phyloP scores from a whole-genome alignment of 2,888 invertebrate genomes.

The Xestia ashworthii region DNA sequence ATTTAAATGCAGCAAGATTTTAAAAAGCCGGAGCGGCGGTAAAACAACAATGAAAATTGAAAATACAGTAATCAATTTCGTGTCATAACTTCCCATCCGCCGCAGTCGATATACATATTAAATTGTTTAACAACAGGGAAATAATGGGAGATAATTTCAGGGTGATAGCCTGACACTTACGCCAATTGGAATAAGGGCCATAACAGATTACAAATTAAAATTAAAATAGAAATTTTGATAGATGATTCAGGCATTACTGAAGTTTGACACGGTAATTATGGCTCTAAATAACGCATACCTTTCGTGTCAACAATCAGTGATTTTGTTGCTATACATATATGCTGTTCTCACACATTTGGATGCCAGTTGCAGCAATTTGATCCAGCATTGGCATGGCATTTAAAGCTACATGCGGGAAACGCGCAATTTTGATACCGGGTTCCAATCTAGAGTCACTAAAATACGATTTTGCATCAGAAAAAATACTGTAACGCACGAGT shows the following conservation, averaged over 20 bases:
- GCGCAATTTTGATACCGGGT: not conserved
- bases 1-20: not conserved
- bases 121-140: constrained; percentile 60
- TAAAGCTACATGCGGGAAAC: not conserved
- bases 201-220: not conserved
- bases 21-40: not conserved
- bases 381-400: not conserved
- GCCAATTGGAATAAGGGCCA: constrained; percentile 61
- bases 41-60: constrained; percentile 30
- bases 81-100: constrained; percentile 36
- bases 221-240: not conserved
- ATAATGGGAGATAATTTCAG: constrained; percentile 51
- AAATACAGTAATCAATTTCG: constrained; percentile 31
- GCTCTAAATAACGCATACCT: not conserved
- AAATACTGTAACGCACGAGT: not conserved
- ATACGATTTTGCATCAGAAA: not conserved
- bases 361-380: not conserved
- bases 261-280: not conserved
- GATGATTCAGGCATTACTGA: not conserved
- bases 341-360: not conserved
- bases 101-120: constrained; percentile 55
- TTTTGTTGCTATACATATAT: not conserved
- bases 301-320: not conserved
- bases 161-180: constrained; percentile 64
- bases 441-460: not conserved